Percentiles rank a stretch among this genome's conserved stretches.
Evolutionary conservation across 2,113 vertebrate genomes (phyloP).

Genomic region (Columbina picui): DNA sequence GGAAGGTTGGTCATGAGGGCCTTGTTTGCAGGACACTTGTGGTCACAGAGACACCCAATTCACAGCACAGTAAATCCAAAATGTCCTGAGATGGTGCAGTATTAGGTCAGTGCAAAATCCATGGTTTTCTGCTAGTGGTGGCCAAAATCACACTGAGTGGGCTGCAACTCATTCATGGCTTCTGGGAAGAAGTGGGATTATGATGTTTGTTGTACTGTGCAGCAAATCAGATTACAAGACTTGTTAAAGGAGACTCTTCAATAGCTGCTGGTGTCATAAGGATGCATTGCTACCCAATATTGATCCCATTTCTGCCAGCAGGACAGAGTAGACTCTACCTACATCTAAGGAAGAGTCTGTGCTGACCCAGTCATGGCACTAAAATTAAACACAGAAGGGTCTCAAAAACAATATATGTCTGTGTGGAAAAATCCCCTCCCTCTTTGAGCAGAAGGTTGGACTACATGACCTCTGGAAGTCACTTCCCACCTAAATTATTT

Average conservation of each 20-base stretch:
- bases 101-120: background rate
- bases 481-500: background rate
- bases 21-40: fast-evolving
- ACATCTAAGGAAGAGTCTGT: background rate
- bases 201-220: background rate
- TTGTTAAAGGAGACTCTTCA: background rate
- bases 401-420: background rate
- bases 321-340: background rate
- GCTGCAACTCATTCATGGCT: background rate
- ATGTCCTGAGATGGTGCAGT: fast-evolving
- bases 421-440: background rate
- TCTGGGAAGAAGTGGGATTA: background rate
- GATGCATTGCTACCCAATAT: background rate
- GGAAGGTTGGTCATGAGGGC: fast-evolving
- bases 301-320: background rate
- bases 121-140: background rate
- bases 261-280: background rate
- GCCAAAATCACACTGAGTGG: background rate
- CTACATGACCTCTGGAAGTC: background rate
- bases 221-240: background rate
- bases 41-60: background rate
- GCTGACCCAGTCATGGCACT: background rate
- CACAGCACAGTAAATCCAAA: fast-evolving
- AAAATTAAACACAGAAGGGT: background rate
- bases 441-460: background rate